Conservation (phyloP, 2,113 vertebrate species). For the Varanus salvator region DNA sequence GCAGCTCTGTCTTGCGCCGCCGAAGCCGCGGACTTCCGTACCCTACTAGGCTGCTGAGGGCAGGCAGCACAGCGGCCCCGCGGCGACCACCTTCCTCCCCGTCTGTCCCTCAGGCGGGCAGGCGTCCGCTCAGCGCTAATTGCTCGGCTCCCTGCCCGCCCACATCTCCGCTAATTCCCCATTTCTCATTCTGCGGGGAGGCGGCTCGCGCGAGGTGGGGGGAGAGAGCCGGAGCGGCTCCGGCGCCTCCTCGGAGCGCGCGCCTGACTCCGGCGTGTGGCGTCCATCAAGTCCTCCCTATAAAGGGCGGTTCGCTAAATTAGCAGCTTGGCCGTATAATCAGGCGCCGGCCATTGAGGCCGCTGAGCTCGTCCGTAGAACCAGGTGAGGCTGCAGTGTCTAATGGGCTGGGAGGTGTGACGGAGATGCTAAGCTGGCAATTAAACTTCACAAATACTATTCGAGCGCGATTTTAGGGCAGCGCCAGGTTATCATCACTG, state of each 20-base stretch:
- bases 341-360: constrained; percentile 83
- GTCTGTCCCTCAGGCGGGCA: constrained; percentile 54
- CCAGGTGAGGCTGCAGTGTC: constrained; percentile 85
- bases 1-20: not conserved
- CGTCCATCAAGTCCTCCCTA: constrained; percentile 81
- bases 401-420: constrained; percentile 86
- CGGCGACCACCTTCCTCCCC: constrained; percentile 53
- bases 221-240: constrained; percentile 71
- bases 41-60: not conserved
- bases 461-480: constrained; percentile 79
- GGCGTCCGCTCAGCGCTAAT: constrained; percentile 87
- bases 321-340: constrained; percentile 92
- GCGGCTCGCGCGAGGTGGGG: constrained; percentile 80
- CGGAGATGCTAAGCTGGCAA: constrained; percentile 84
- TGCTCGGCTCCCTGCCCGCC: constrained; percentile 90
- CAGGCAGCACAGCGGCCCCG: constrained; percentile 49
- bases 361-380: constrained; percentile 80
- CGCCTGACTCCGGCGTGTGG: constrained; percentile 84
- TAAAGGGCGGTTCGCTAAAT: constrained; percentile 87
- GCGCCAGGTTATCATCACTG: constrained; percentile 58
- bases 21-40: constrained; percentile 10
- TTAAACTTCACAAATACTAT: constrained; percentile 84
- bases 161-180: constrained; percentile 98
- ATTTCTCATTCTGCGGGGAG: constrained; percentile 94
- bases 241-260: constrained; percentile 85